Conservation (phyloP, 1,140 invertebrate genomes). For the Ptiloglossa arizonensis region DNA sequence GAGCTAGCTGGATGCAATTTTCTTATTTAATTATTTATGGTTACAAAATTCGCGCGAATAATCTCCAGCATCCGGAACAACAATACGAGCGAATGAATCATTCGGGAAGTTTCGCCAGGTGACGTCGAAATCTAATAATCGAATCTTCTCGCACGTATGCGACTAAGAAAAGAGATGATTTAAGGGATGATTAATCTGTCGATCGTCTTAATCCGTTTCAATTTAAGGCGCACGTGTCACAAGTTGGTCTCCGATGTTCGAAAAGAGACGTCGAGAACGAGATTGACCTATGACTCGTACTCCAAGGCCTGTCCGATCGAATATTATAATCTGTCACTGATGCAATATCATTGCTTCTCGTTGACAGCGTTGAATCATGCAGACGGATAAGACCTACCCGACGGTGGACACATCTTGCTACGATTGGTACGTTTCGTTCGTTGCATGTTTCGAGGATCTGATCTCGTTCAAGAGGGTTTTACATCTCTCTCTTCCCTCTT, state of each 20-base stretch:
- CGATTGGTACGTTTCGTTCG: too few species aligned
- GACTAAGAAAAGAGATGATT: constrained; percentile 42
- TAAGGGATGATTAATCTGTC: constrained; percentile 8
- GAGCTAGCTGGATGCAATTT: too few species aligned
- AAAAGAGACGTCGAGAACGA: constrained; percentile 4
- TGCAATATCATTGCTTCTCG: neutral
- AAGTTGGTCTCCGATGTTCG: neutral
- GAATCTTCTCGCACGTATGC: constrained; percentile 27
- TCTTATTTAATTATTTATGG: neutral
- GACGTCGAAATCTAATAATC: neutral
- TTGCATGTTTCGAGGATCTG: too few species aligned
- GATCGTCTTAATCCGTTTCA: constrained; percentile 36
- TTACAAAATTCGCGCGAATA: neutral
- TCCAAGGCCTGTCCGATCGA: neutral
- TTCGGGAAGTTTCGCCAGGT: neutral
- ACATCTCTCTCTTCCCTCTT: too few species aligned
- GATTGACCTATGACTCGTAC: neutral
- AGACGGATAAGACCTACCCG: too few species aligned
- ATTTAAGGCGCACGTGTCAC: neutral
- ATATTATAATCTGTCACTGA: neutral
- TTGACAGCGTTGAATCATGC: neutral
- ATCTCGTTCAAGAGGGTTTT: too few species aligned
- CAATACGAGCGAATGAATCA: neutral
- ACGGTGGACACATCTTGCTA: too few species aligned
- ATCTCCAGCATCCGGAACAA: neutral